Percentiles rank a stretch among this genome's conserved stretches.
Evolutionary conservation across 37 sponge, comb jelly and placozoan genomes (phyloP).

Genomic region (Ianthella basta): DNA sequence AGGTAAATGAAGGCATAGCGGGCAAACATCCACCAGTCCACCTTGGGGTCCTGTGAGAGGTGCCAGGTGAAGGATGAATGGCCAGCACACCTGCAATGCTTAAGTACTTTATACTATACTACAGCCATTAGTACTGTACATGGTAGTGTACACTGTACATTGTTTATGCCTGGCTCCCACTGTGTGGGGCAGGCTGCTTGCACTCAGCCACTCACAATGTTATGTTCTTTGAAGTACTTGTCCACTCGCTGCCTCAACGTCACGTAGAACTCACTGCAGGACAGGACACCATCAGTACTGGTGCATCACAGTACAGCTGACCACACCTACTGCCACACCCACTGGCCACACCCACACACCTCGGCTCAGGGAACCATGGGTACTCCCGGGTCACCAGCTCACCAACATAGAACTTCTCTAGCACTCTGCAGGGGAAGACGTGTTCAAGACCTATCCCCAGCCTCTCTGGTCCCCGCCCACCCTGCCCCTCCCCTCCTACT

Average conservation of each 20-base stretch:
- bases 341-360: conserved; percentile 50
- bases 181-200: too few relatives aligned
- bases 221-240: conserved; percentile 36
- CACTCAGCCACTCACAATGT: conserved; percentile 24
- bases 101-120: too few relatives aligned
- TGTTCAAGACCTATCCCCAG: too few relatives aligned
- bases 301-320: neutral
- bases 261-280: conserved; percentile 29
- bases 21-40: too few relatives aligned
- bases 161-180: too few relatives aligned
- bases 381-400: conserved; percentile 83
- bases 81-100: too few relatives aligned
- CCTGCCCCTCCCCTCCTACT: conserved; percentile 40
- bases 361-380: conserved; percentile 85
- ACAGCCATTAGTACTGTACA: too few relatives aligned
- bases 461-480: neutral
- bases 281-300: neutral
- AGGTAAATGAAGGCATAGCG: too few relatives aligned
- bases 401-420: conserved; percentile 94
- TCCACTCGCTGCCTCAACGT: conserved; percentile 16
- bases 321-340: neutral
- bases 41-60: too few relatives aligned
- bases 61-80: too few relatives aligned
- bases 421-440: conserved; percentile 46
- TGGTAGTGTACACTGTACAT: too few relatives aligned